Evolutionary conservation across 2,888 invertebrate species (phyloP), one percentile per base, ranked within the genome.

Genomic region (Caenorhabditis wallacei): DNA sequence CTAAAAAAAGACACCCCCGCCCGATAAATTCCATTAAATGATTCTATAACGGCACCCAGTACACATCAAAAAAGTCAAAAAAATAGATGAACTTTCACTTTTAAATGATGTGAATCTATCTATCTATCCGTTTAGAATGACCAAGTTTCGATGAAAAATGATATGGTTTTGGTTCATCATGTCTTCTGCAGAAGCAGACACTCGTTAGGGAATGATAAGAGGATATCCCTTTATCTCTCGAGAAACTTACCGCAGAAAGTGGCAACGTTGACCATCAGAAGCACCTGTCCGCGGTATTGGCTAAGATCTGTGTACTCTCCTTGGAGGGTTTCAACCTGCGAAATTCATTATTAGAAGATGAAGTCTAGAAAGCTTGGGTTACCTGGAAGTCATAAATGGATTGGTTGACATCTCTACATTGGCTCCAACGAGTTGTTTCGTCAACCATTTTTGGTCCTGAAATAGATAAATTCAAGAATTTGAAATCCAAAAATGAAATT

Each of bases 261-360:
- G 57, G 91, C 91, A 54, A 91, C 91, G 66, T 91, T 91, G 80
- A 91, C 87, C 68, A 91, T 84, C 18, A 91, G 84, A 26, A 91
- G 85, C 48, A 91, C 90, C 78, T 91, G 90, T 56, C 90, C 91
- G 53, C 85, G 84, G 85, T 91, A 91, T 63, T 90, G 88, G 18
- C 86, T 85, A n/a, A 91, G 86, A 70, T 91, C 90, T 16, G 88
- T 91, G 85, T 87, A 91, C 22, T 91, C 86, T 37, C 91, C 91
- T 80, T 91, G 89, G 30, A 91, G 87, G 10, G 89, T 90, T 70
- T 91, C 90, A 16, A 91, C 88, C 88, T 88, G 68, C 24, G 84
- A 74, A 10, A n/a, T 7, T 11, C 16, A 10, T 8, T 10, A 18
- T 46, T 37, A 2, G 1, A 20, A 35, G 54, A 16, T 40, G 7